Percentiles rank a stretch among this genome's conserved stretches.
Evolutionary conservation across 2,888 invertebrate species (phyloP).

Genomic region (Apeira syringaria): DNA sequence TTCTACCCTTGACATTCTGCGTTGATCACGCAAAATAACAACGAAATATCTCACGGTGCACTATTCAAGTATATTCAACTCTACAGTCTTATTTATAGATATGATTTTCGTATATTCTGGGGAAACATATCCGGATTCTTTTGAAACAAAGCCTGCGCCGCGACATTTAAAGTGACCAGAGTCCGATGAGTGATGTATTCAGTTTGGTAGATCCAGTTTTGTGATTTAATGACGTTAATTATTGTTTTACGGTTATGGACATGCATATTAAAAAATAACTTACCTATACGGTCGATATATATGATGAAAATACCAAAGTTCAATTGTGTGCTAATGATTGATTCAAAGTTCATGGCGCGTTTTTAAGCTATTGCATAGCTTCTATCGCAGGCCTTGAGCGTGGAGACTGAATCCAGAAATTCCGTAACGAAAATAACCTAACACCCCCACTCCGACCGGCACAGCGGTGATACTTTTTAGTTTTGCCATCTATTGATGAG

Average conservation of each 20-base stretch:
- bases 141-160: conserved; percentile 15
- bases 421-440: too few species aligned
- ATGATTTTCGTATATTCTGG: conserved; percentile 6
- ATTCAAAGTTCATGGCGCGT: too few species aligned
- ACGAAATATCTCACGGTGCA: conserved; percentile 25
- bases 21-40: conserved; percentile 30
- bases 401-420: too few species aligned
- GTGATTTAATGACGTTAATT: conserved; percentile 26
- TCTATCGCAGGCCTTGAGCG: too few species aligned
- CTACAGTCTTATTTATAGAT: conserved; percentile 10
- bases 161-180: conserved; percentile 34
- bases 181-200: conserved; percentile 26
- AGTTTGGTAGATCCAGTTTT: conserved; percentile 33
- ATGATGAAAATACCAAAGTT: too few species aligned
- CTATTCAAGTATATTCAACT: conserved; percentile 13
- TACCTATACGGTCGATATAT: too few species aligned
- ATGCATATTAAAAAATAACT: too few species aligned
- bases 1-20: conserved; percentile 65
- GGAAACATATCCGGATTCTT: conserved; percentile 43
- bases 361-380: too few species aligned
- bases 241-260: conserved; percentile 8
- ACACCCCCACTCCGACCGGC: too few species aligned
- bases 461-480: too few species aligned
- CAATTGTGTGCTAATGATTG: too few species aligned
- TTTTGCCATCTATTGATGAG: too few species aligned